Evolutionary conservation across 2,888 invertebrate species (phyloP).

Genomic region (Erannis defoliaria): DNA sequence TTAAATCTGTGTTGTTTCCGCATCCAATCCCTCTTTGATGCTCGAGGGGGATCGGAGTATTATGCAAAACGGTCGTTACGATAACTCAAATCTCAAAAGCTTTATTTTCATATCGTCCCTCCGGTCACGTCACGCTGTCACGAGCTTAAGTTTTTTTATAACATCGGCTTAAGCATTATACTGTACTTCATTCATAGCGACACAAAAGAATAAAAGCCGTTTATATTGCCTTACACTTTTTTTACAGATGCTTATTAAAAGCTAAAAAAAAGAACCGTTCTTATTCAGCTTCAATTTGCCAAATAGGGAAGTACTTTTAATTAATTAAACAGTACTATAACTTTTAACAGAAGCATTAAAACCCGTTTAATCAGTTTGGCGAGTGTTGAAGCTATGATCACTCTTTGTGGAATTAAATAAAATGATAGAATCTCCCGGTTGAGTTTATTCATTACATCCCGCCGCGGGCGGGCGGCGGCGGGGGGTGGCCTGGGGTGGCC

Average conservation of each 20-base stretch:
- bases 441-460: constrained; percentile 86
- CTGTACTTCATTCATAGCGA: constrained; percentile 18
- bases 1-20: constrained; percentile 33
- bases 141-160: constrained; percentile 34
- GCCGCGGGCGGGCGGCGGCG: constrained; percentile 59
- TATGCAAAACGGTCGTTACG: constrained; percentile 40
- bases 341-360: constrained; percentile 41
- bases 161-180: constrained; percentile 18
- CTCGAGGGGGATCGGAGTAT: constrained; percentile 30
- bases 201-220: constrained; percentile 20
- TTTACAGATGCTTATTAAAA: constrained; percentile 9
- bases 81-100: constrained; percentile 40
- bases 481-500: constrained; percentile 51
- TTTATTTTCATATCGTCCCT: constrained; percentile 40
- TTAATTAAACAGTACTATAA: constrained; percentile 32
- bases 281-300: constrained; percentile 9
- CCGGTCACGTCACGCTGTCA: constrained; percentile 38
- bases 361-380: constrained; percentile 60
- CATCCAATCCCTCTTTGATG: constrained; percentile 32
- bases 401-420: constrained; percentile 81
- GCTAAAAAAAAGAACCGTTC: not conserved
- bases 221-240: constrained; percentile 21
- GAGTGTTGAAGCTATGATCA: constrained; percentile 72
- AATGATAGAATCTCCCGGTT: constrained; percentile 78
- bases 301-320: constrained; percentile 10